Conservation (phyloP, 2,113 vertebrate species). For the Mobula birostris region DNA sequence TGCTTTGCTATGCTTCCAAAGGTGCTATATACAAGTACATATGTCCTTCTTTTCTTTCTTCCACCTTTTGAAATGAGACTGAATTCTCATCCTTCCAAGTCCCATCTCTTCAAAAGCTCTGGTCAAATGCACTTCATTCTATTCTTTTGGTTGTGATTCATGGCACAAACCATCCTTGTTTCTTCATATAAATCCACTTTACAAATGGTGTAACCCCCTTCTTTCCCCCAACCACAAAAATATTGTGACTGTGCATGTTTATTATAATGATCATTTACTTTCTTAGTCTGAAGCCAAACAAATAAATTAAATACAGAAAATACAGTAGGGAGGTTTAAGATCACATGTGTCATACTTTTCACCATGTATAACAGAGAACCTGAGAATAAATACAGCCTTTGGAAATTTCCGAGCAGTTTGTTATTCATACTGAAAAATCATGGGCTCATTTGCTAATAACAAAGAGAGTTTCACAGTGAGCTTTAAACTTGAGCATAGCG, state of each 20-base stretch:
- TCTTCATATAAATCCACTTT: not conserved
- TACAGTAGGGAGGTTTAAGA: not conserved
- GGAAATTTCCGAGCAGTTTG: not conserved
- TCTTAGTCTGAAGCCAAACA: not conserved
- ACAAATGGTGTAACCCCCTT: no score
- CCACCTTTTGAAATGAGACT: not conserved
- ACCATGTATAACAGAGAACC: not conserved
- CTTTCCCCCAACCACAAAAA: no score
- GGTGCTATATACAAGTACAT: no score
- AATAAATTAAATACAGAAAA: not conserved
- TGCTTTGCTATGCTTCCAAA: not conserved
- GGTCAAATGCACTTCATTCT: not conserved
- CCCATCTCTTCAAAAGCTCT: not conserved
- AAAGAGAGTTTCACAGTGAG: not conserved
- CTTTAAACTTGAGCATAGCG: not conserved
- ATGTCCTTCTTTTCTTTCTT: not conserved
- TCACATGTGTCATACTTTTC: not conserved
- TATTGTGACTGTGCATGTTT: not conserved
- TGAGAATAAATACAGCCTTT: not conserved
- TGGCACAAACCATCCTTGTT: not conserved
- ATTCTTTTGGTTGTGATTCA: not conserved
- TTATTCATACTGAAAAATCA: slow-evolving; percentile 14
- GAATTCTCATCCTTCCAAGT: not conserved
- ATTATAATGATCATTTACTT: not conserved
- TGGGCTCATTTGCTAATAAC: not conserved